Base-by-base conservation (phyloP, 2,797 vertebrate species). In the Amniataba percoides region DNA sequence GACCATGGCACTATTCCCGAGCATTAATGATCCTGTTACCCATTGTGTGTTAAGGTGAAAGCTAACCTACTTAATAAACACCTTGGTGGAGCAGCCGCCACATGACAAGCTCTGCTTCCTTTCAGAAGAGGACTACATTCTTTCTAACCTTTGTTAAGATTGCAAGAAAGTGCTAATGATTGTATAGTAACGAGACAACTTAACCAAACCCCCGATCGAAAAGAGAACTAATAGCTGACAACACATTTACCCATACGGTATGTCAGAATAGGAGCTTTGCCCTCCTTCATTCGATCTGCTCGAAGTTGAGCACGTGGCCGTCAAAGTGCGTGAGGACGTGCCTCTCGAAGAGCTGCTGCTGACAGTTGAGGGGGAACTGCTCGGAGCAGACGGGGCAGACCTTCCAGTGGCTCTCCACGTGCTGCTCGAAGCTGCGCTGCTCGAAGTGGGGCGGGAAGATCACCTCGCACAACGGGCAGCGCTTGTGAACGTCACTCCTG, bases 381-480 rank as follows among this genome's bases (percentile, higher is more conserved):
- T 99, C 96, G 0, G 95, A 96, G 95, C 98, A 99, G 90, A 99
- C 96, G 3, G 98, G 98, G 73, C 98, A 99, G 43, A 98, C 96
- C 91, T 98, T 98, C 98, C 98, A 99, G 95, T 99, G 98, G 73
- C 97, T 98, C 88, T 99, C 97, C 14, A 99, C 97, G 0, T 99
- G 98, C 16, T 97, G 97, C 93, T 99, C 97, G 67, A 99, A 99
- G 86, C 97, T 97, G 91, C 93, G 95, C 95, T 99, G 98, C 85
- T 99, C 97, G 0, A 98, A 99, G 94, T 99, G 98, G 0, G 98
- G 98, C 0, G 98, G 98, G 86, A 99, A 99, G 94, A 98, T 97
- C 86, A 99, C 93, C 64, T 98, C 96, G 0, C 98, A 99, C 1
- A 99, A 91, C 0, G 98, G 98, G 85, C 98, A 99, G 46, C 97